Base-by-base conservation (phyloP, 2,113 vertebrate genomes). In the Gallinago undulata region DNA sequence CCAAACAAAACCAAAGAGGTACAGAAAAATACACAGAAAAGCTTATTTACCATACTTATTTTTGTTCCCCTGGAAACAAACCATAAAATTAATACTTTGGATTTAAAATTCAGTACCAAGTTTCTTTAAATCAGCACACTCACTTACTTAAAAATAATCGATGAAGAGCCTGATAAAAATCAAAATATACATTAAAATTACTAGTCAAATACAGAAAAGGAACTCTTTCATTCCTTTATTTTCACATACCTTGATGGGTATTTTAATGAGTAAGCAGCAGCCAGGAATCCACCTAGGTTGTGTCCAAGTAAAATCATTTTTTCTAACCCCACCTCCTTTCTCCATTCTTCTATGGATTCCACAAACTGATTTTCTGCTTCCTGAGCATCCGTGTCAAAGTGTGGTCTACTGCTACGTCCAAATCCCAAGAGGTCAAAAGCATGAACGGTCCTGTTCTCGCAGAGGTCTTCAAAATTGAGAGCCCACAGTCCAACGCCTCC, bases 401-500 rank as follows among this genome's bases (percentile, higher is more conserved):
- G 90, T 11, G 99, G 99, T 70, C 99, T 98, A 97, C 98, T 99
- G 97, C 99, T 99, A 95, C 98, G 98, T n/a, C 99, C 99, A 91
- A 99, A 99, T 83, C 99, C 99, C 97, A 99, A 95, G 45, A 99
- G 97, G 97, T 99, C 99, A 5, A 99, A 97, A 85, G 99, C 99
- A 62, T 99, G 99, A 67, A 99, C 94, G 3, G 99, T 98, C 72
- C 99, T 98, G 69, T 97, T 93, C 82, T 97, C 98, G 72, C 98
- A 98, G 63, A 99, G 98, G n/a, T 98, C 98, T 77, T 98, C 99
- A 96, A 99, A 98, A 97, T 99, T 99, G 90, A 99, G 98, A 77
- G 98, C 99, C 99, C 99, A 99, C 41, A 99, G 98, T 93, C 99
- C 99, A 73, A 99, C 98, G 9, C 99, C 99, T 21, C 98, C 98